Base-by-base conservation (phyloP, 2,888 invertebrate genomes). In the Antheraea yamamai region DNA sequence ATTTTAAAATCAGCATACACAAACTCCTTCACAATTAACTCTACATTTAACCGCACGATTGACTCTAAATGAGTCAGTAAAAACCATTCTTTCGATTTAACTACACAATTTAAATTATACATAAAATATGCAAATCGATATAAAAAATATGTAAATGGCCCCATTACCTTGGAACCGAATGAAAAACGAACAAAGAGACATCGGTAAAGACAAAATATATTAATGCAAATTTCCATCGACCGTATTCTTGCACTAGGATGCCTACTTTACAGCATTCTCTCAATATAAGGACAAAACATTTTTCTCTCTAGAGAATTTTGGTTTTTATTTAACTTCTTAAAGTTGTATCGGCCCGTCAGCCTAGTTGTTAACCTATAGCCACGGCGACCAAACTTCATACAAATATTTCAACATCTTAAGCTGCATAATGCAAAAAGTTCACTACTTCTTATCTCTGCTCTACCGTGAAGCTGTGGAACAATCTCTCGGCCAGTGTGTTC, bases 71-170 rank as follows among this genome's bases (percentile, higher is more conserved):
- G 16, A 30, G 64, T 66, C 64, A 26, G 12, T 66, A 66, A 66
- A 66, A 66, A 66, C 26, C 14, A 66, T 66, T 66, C 64, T 16
- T 20, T 66, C 30, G 14, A 66, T 6, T 66, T 66, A 66, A 66
- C 64, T 26, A 16, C 64, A 66, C 64, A 26, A 66, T 66, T 66
- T 66, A 66, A 61, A 23, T 23, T n/a, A 61, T 23, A 12, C 61
- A 61, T 61, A 61, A 30, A 66, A 30, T 66, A 66, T 66, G 64
- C 64, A 66, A 66, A 66, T 66, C 16, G 1, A 66, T 66, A 26
- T 10, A 26, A 64, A 26, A 64, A n/a, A 61, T 61, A 66, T 61
- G 23, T 10, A 61, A 61, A 61, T 66, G 16, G 26, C 30, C 64
- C 64, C 30, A 66, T 66, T 66, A 66, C 64, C 64, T 66, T 26